Evolutionary conservation across 2,797 vertebrate genomes (phyloP).

Genomic region (Parotocinclus haroldoi): DNA sequence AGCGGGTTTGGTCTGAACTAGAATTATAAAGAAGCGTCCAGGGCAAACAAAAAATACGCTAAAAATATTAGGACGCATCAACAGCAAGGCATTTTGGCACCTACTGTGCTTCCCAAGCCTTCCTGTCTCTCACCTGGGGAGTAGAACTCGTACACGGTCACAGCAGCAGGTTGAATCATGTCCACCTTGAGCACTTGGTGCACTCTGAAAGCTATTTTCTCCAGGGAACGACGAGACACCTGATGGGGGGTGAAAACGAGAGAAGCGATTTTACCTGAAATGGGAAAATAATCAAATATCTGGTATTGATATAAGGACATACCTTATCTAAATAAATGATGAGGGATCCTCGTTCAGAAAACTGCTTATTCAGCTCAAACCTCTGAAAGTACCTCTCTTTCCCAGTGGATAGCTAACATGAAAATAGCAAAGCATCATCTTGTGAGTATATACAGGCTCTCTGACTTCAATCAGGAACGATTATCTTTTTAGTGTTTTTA

Average conservation of each 20-base stretch:
- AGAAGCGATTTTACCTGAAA: background rate
- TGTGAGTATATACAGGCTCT: too few relatives aligned
- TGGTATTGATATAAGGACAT: background rate
- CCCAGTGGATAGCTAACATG: slow-evolving; percentile 64
- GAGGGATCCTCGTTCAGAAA: slow-evolving; percentile 70
- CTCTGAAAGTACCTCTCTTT: slow-evolving; percentile 71
- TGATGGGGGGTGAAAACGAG: slow-evolving; percentile 12
- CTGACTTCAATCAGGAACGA: too few relatives aligned
- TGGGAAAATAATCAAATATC: background rate
- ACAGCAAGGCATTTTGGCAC: too few relatives aligned
- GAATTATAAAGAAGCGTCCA: too few relatives aligned
- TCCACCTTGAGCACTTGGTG: slow-evolving; percentile 32
- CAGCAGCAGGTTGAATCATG: slow-evolving; percentile 42
- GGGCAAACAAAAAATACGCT: too few relatives aligned
- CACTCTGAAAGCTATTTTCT: slow-evolving; percentile 40
- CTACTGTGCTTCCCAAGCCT: too few relatives aligned
- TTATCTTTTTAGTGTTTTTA: too few relatives aligned
- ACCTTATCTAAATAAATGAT: slow-evolving; percentile 84
- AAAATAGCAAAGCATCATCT: background rate
- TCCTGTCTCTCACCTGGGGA: slow-evolving; percentile 18
- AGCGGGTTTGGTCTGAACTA: too few relatives aligned
- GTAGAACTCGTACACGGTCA: slow-evolving; percentile 45
- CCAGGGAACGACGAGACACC: slow-evolving; percentile 31
- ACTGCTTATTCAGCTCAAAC: slow-evolving; percentile 66
- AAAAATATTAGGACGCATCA: too few relatives aligned